Base-by-base conservation (phyloP, 2,888 invertebrate species). In the Caenorhabditis plicata region DNA sequence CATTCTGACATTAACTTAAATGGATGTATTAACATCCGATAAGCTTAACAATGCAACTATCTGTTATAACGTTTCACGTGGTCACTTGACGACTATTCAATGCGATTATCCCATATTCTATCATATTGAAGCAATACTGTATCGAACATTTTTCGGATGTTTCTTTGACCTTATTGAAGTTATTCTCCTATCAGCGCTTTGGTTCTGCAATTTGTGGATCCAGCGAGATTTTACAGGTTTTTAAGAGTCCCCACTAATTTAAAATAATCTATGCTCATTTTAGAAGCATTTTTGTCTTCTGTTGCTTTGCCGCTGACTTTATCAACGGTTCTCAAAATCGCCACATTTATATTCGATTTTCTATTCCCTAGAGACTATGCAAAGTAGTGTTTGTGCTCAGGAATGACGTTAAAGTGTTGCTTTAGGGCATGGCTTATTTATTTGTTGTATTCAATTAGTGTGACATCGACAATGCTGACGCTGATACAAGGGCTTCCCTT, bases 191-290 rank as follows among this genome's bases (percentile, higher is more conserved):
- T 48, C 51, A 0, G 62, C 62, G n/a, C 38, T 62, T 11, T 62
- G 62, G 62, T 62, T 62, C 39, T 62, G 62, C 38, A 62, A 62
- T 23, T 44, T 62, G 20, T 62, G 55, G 55, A 62, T 62, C 5
- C 55, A 56, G 15, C 22, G 62, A 2, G 62, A 62, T 32, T 62
- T 62, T 39, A 56, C 51, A 2, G 41, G 41, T 41, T 13, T 13
- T 25, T 41, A 17, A 13, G 5, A 9, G 7, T 35, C 15, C 8
- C 8, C 8, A 35, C 15, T n/a, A 35, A n/a, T 15, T 15, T 17
- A 7, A 7, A n/a, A 36, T 17, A 9, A 8, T 29, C 29, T 15
- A 13, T 15, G 19, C 22, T 11, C 8, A 41, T 4, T 41, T 41
- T 26, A 41, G 62, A 62, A 31, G 55, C 62, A 1, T 62, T 41